Conservation (phyloP, 2,888 invertebrate species). For the Microctonus aethiopoides region DNA sequence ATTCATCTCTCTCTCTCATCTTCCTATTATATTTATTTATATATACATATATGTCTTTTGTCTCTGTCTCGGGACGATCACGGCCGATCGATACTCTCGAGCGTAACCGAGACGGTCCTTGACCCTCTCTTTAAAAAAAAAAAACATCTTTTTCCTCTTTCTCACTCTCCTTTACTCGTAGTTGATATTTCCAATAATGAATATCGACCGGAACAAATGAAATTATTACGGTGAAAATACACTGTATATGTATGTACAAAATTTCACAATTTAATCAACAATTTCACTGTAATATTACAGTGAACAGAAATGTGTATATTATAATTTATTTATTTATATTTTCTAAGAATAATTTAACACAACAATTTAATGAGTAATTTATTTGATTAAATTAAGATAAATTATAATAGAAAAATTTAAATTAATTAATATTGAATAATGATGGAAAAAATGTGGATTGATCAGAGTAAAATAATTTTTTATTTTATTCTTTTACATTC, state of each 20-base stretch:
- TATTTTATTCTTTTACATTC: background rate
- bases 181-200: slow-evolving; percentile 28
- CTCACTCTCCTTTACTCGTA: slow-evolving; percentile 17
- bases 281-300: background rate
- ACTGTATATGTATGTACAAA: background rate
- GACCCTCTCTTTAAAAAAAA: slow-evolving; percentile 39
- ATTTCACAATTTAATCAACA: background rate
- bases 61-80: slow-evolving; percentile 38
- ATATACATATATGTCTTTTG: background rate
- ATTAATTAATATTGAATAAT: background rate
- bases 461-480: slow-evolving; percentile 20
- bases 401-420: background rate
- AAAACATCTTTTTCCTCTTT: slow-evolving; percentile 28
- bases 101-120: slow-evolving; percentile 51
- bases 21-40: background rate
- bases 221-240: slow-evolving; percentile 21
- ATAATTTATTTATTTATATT: too few relatives aligned
- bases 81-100: slow-evolving; percentile 48
- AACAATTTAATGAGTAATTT: too few relatives aligned
- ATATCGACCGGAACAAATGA: slow-evolving; percentile 24
- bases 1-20: background rate
- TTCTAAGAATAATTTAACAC: background rate
- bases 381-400: too few relatives aligned
- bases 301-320: background rate
- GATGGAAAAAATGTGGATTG: slow-evolving; percentile 26